Percentiles rank a stretch among this genome's conserved stretches.
Evolutionary conservation across 23 tunicate genomes (phyloP).

Genomic region (Clavelina lepadiformis): DNA sequence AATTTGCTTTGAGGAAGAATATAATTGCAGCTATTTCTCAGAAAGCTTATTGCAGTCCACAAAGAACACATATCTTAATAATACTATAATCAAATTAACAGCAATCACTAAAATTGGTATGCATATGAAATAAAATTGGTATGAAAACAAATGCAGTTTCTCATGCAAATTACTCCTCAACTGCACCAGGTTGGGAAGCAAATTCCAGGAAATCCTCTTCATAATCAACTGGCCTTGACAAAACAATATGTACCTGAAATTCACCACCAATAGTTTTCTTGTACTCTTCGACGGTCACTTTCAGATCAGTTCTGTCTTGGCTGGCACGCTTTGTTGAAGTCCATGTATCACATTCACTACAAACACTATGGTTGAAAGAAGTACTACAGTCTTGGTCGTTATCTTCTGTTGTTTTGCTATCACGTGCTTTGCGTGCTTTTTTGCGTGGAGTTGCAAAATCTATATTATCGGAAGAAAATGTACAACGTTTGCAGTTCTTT

Average conservation of each 20-base stretch:
- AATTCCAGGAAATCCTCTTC: conserved; percentile 72
- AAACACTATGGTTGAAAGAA: not conserved
- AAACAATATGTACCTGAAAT: conserved; percentile 66
- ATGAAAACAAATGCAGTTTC: no score
- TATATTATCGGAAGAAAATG: no score
- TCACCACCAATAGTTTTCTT: conserved; percentile 18
- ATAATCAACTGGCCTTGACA: conserved; percentile 73
- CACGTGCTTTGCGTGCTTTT: no score
- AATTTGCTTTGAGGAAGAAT: no score
- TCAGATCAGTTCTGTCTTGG: conserved; percentile 43
- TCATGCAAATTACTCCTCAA: conserved; percentile 18
- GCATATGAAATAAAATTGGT: no score
- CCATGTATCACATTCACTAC: conserved; percentile 19
- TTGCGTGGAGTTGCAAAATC: no score
- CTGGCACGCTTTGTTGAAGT: conserved; percentile 42
- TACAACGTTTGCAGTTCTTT: no score
- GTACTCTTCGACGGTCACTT: conserved; percentile 35
- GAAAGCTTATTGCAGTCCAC: no score
- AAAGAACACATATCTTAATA: no score
- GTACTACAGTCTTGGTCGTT: no score
- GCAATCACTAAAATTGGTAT: not conserved
- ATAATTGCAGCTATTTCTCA: no score
- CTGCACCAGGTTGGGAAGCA: conserved; percentile 62
- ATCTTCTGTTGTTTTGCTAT: no score
- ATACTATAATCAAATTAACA: not conserved